Evolutionary conservation across 2,888 invertebrate genomes (phyloP).

Genomic region (Drosophila affinis): DNA sequence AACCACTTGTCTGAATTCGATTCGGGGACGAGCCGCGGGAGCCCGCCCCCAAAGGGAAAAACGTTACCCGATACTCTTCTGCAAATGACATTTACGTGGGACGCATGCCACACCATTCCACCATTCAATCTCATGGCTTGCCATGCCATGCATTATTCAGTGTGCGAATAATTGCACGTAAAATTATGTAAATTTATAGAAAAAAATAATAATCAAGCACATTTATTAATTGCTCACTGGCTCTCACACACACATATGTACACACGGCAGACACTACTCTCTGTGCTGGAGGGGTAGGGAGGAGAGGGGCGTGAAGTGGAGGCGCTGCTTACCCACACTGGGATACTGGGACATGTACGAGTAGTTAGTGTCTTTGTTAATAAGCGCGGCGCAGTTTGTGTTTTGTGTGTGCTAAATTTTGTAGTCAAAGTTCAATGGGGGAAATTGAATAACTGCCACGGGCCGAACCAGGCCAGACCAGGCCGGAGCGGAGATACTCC

Average conservation of each 20-base stretch:
- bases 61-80: background rate
- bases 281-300: background rate
- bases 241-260: slow-evolving; percentile 4
- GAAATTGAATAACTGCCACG: slow-evolving; percentile 39
- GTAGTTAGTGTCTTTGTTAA: slow-evolving; percentile 51
- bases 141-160: slow-evolving; percentile 22
- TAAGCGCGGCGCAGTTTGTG: slow-evolving; percentile 68
- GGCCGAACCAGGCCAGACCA: background rate
- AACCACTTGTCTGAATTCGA: slow-evolving; percentile 21
- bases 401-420: slow-evolving; percentile 62
- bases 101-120: slow-evolving; percentile 8
- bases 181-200: slow-evolving; percentile 50
- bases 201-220: slow-evolving; percentile 26
- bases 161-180: slow-evolving; percentile 58
- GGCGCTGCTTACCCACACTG: slow-evolving; percentile 1
- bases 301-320: background rate
- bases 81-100: slow-evolving; percentile 39
- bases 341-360: slow-evolving; percentile 3
- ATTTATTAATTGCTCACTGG: slow-evolving; percentile 36
- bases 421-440: slow-evolving; percentile 65
- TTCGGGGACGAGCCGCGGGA: background rate
- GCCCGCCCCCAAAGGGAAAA: background rate
- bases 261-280: background rate
- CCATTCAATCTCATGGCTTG: background rate
- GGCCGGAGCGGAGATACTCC: too few species aligned